Conservation (phyloP, 2,797 vertebrate genomes). For the Somateria mollissima region DNA sequence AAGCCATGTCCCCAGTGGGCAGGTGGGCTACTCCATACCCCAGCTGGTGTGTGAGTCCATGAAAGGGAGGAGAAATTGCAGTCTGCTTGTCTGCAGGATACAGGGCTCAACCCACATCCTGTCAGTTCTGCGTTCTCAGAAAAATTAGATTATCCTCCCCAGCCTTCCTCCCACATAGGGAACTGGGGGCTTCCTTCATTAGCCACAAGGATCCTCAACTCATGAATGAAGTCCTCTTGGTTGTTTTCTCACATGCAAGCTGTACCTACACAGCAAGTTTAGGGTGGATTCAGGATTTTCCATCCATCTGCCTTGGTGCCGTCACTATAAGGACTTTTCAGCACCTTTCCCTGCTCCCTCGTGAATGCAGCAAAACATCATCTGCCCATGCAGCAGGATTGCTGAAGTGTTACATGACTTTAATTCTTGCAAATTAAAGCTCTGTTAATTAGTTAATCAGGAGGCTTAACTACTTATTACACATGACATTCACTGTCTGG, state of each 20-base stretch:
- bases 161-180: background rate
- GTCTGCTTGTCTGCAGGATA: background rate
- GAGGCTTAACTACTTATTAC: background rate
- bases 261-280: background rate
- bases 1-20: rapidly evolving
- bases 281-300: background rate
- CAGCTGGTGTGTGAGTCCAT: background rate
- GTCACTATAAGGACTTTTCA: background rate
- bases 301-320: background rate
- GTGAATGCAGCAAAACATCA: background rate
- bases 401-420: background rate
- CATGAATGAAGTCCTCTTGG: background rate
- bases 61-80: background rate
- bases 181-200: background rate
- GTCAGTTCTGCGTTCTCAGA: background rate
- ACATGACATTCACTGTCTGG: background rate
- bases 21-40: background rate
- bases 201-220: background rate
- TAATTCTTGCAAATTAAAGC: slow-evolving; percentile 5
- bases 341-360: background rate
- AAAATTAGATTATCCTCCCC: background rate
- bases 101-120: background rate
- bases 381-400: background rate
- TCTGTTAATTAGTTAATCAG: background rate
- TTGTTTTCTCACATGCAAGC: background rate